These are phyloP conservation scores for Mormyrus lacerda DNA, from an alignment of 2,113 vertebrate genomes.

Conservation along the genomic window DNA sequence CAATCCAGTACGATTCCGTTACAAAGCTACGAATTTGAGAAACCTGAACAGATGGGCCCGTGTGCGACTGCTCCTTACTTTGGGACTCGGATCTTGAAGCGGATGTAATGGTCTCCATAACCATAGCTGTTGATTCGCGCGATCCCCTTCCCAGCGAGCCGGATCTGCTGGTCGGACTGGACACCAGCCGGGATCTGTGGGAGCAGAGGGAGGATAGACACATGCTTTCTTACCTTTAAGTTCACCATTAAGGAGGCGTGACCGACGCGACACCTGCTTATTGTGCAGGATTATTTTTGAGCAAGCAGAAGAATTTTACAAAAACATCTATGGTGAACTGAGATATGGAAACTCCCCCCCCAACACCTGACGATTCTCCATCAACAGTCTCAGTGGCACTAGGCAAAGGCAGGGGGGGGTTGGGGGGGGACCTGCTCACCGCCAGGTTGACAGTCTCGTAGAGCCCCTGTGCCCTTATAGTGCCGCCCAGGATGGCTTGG, in stretches of 20 bases:
- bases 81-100: slow-evolving; percentile 86
- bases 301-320: background rate
- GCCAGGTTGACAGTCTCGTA: slow-evolving; percentile 83
- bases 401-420: background rate
- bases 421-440: slow-evolving; percentile 52
- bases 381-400: background rate
- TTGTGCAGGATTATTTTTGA: background rate
- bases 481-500: slow-evolving; percentile 88
- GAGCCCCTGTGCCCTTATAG: slow-evolving; percentile 78
- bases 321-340: background rate
- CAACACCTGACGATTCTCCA: background rate
- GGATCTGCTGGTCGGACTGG: slow-evolving; percentile 82
- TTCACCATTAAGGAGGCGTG: background rate
- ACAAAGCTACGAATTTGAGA: background rate
- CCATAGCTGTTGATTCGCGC: slow-evolving; percentile 83
- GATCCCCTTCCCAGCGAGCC: slow-evolving; percentile 84
- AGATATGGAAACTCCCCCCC: background rate
- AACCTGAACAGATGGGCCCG: background rate
- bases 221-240: background rate
- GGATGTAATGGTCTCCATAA: slow-evolving; percentile 90
- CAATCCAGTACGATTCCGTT: background rate
- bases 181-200: slow-evolving; percentile 80
- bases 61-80: slow-evolving; percentile 65
- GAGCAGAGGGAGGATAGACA: background rate
- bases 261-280: background rate